Evolutionary conservation across 2,113 vertebrate genomes (phyloP).

Genomic region (Eonycteris spelaea): DNA sequence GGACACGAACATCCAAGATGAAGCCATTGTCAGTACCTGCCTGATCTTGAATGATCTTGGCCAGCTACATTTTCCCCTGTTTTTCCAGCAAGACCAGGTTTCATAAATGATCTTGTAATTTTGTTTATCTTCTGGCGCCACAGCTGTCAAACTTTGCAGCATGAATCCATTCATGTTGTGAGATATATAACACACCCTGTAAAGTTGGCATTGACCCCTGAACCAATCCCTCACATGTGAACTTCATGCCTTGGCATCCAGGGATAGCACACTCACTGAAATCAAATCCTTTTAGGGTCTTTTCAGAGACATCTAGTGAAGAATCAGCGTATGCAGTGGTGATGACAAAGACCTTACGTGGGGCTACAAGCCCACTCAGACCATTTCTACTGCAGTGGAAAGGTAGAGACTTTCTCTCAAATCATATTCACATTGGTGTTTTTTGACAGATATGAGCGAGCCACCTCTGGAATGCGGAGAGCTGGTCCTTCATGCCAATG

Average conservation of each 20-base stretch:
- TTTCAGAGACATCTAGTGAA: not conserved
- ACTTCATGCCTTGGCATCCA: not conserved
- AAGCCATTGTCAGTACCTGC: constrained; percentile 31
- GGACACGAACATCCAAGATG: not conserved
- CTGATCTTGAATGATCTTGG: constrained; percentile 56
- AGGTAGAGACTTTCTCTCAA: not conserved
- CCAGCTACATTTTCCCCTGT: not conserved
- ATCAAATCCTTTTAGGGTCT: not conserved
- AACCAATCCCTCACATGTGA: not conserved
- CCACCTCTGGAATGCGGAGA: not conserved
- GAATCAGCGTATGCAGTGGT: not conserved
- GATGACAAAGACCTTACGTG: not conserved
- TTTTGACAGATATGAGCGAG: not conserved
- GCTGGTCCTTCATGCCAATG: not conserved
- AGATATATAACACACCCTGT: not conserved
- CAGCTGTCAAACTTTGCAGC: constrained; percentile 37
- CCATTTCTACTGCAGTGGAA: not conserved
- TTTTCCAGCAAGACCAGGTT: constrained; percentile 41
- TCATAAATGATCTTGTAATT: constrained; percentile 52
- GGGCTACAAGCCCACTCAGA: not conserved
- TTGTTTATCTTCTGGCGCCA: constrained; percentile 61
- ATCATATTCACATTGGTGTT: not conserved
- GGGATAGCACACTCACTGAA: not conserved
- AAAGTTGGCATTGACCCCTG: constrained; percentile 37
- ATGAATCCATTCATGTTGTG: constrained; percentile 42